Evolutionary conservation across 2,888 invertebrate genomes (phyloP), one percentile per base, ranked within the genome.

Genomic region (Tanytarsus gracilentus): DNA sequence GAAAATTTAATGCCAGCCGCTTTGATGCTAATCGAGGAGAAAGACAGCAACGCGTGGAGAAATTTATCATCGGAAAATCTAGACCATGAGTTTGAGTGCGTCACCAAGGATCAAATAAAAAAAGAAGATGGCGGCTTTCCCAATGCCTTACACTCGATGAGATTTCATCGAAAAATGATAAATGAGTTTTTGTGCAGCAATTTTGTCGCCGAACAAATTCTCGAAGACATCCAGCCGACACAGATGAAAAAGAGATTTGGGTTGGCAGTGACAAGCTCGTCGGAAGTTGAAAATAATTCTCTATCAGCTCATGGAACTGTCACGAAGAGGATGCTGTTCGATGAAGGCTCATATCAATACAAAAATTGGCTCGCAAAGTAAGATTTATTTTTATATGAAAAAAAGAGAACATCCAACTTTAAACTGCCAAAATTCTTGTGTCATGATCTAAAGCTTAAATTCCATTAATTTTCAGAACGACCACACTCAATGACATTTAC

Each of bases 121-220:
- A 50, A 26, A 3, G 36, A 56, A 8, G 59, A 83, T 67, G 85
- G 85, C 9, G 78, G 79, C 4, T 80, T 84, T 39, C 74, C 76
- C 64, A 78, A 78, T 36, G 86, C 86, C 0, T 73, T 84, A 25
- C 75, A 77, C 18, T 81, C 83, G 5, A 81, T 86, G 76, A 76
- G 76, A 61, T 86, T 77, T 73, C 86, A 86, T 70, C 83, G 86
- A 67, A 79, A 79, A 70, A 84, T 82, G 79, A 86, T 88, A 82
- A 87, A 86, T 67, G 85, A 88, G 68, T 88, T 85, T 69, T 74
- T 85, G 50, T 87, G 87, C 65, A 80, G 85, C 30, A 85, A 81
- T 67, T 88, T 82, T 68, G 70, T 88, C 36, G 86, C 86, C 0
- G 83, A 85, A 66, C 82, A 85, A 73, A 86, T 88, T 64, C 71